phyloP scores from a whole-genome alignment of 2,797 vertebrate genomes.

The Mormyrops attenuatus region DNA sequence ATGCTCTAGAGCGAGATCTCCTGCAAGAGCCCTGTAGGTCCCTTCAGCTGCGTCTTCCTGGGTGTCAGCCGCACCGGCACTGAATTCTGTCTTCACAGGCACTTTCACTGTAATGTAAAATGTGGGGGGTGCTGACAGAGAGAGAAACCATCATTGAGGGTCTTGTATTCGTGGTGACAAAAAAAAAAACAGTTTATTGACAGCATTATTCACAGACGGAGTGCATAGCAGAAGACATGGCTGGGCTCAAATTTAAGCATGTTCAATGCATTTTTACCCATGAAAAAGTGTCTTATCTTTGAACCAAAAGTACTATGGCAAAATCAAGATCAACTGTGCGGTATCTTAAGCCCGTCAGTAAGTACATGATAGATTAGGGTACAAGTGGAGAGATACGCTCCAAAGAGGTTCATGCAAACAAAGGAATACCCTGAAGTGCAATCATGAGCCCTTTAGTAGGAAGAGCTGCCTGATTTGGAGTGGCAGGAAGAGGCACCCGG shows the following conservation, averaged over 20 bases:
- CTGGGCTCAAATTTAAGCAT: background rate
- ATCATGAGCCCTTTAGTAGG: background rate
- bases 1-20: constrained; percentile 20
- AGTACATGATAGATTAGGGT: background rate
- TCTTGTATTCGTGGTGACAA: background rate
- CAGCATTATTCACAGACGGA: background rate
- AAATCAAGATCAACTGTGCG: background rate
- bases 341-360: background rate
- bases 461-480: background rate
- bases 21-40: constrained; percentile 27
- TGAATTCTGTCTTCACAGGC: constrained; percentile 18
- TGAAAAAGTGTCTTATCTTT: background rate
- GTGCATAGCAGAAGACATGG: background rate
- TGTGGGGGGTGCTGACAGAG: background rate
- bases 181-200: background rate
- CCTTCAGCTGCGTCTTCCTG: constrained; percentile 28
- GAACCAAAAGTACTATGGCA: background rate
- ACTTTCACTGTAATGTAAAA: constrained; percentile 25
- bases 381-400: background rate
- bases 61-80: constrained; percentile 11
- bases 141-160: background rate
- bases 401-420: background rate
- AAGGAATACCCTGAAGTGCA: background rate
- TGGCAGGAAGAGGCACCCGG: background rate
- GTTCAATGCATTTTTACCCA: background rate